phyloP scores from a whole-genome alignment of 2,888 invertebrate genomes.

The Metallyticus violacea region DNA sequence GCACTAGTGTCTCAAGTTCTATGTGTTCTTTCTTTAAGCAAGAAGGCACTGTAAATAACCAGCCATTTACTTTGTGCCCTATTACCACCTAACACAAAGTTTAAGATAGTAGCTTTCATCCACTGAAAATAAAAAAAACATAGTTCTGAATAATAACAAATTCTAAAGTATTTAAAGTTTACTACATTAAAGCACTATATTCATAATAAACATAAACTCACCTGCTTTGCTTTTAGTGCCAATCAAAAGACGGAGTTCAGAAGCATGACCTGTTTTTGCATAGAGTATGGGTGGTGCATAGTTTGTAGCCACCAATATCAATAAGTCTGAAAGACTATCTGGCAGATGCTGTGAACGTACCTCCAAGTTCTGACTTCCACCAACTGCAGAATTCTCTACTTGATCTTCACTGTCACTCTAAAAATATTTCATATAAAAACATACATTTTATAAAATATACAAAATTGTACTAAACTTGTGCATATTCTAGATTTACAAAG shows the following conservation, averaged over 20 bases:
- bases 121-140: no score
- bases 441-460: background rate
- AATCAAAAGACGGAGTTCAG: conserved; percentile 30
- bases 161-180: no score
- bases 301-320: conserved; percentile 36
- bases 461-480: background rate
- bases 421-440: no score
- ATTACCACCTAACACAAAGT: no score
- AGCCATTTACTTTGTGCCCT: no score
- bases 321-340: conserved; percentile 39
- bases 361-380: conserved; percentile 34
- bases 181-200: no score
- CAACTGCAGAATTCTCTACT: conserved; percentile 34
- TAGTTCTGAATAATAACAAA: no score
- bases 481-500: no score
- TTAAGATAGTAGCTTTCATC: no score
- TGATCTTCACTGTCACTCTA: conserved; percentile 36
- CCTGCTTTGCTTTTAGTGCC: conserved; percentile 23
- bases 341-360: conserved; percentile 40
- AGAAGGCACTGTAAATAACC: no score
- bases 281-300: conserved; percentile 44
- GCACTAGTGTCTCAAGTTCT: no score
- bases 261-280: conserved; percentile 36
- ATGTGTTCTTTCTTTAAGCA: no score
- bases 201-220: background rate